A percentile compares a stretch with the other conserved stretches of the same genome.
phyloP scores from a whole-genome alignment of 2,888 invertebrate species.

The Orthosia incerta region DNA sequence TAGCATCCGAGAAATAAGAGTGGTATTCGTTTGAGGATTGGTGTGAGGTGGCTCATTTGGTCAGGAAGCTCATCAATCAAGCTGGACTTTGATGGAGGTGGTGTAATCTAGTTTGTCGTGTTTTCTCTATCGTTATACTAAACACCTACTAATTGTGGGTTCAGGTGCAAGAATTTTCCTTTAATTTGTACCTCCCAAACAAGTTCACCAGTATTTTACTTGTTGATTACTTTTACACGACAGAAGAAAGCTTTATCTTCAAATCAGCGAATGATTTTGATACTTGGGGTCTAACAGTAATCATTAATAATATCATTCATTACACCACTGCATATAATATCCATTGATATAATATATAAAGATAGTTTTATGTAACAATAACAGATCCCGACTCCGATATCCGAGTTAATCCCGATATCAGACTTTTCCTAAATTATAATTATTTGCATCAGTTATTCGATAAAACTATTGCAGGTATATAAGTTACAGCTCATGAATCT shows the following conservation, averaged over 20 bases:
- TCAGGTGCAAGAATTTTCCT: slow-evolving; percentile 71
- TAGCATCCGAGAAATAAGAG: slow-evolving; percentile 50
- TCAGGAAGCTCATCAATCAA: slow-evolving; percentile 84
- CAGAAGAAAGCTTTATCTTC: too few relatives aligned
- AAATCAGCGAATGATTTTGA: too few relatives aligned
- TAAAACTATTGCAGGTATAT: too few relatives aligned
- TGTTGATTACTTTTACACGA: neutral
- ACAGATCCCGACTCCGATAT: too few relatives aligned
- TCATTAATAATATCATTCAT: too few relatives aligned
- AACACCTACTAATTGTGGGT: slow-evolving; percentile 79
- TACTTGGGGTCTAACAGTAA: too few relatives aligned
- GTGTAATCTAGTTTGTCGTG: slow-evolving; percentile 85
- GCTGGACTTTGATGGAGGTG: slow-evolving; percentile 84
- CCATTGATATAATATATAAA: too few relatives aligned
- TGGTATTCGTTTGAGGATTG: slow-evolving; percentile 41
- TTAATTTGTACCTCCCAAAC: slow-evolving; percentile 31
- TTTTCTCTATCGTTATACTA: slow-evolving; percentile 77
- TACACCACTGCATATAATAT: too few relatives aligned
- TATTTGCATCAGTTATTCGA: neutral
- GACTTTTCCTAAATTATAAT: neutral
- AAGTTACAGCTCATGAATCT: neutral
- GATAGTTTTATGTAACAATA: neutral
- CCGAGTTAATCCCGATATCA: neutral
- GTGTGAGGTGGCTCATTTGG: slow-evolving; percentile 74
- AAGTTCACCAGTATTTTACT: neutral